Base-by-base conservation (phyloP, 2,888 invertebrate species). In the Bugula neritina region DNA sequence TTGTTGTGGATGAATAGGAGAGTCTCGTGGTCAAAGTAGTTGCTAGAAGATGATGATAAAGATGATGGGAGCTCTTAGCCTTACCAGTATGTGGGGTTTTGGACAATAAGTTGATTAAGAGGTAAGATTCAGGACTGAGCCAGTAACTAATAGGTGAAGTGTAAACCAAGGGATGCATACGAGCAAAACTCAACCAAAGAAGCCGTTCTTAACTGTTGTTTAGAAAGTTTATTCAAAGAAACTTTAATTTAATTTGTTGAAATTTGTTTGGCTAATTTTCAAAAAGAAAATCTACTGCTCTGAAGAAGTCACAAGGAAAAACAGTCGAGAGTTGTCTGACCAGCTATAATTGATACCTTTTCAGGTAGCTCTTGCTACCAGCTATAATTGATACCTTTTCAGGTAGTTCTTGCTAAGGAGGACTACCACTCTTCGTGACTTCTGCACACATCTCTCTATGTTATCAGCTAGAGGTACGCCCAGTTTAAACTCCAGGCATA, bases 391-490 rank as follows among this genome's bases (percentile, higher is more conserved):
- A 17, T 52, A 52, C 52, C 91, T 93, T 85, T 91, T 91, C 78
- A 94, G 89, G 83, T 93, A 93, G 84, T 92, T 91, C 83, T 91
- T 91, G 75, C 92, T 92, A 71, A 94, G 87, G 76, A 93, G 90
- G 88, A 93, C 90, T 78, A 94, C 90, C 75, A 93, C 92, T 75
- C 93, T 87, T 74, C 91, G 89, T 74, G 91, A 91, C 57, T 91
- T 90, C 83, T 93, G 92, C 70, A 92, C 91, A 71, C 92, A 92
- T 82, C 91, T 91, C 79, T 91, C 90, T 80, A 93, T 91, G 74
- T 92, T 92, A 83, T 93, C 92, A 72, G 91, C 90, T 76, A 92
- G 88, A 85, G 75, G 70, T 54, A 79, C 79, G 1, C 78, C 72
- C 17, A 34, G 34, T 0, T 34, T n/a, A n/a, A 74, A 71, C 57